Evolutionary conservation across 2,797 vertebrate genomes (phyloP), one percentile per base, ranked within the genome.

Genomic region (Eurystomus glaucurus): DNA sequence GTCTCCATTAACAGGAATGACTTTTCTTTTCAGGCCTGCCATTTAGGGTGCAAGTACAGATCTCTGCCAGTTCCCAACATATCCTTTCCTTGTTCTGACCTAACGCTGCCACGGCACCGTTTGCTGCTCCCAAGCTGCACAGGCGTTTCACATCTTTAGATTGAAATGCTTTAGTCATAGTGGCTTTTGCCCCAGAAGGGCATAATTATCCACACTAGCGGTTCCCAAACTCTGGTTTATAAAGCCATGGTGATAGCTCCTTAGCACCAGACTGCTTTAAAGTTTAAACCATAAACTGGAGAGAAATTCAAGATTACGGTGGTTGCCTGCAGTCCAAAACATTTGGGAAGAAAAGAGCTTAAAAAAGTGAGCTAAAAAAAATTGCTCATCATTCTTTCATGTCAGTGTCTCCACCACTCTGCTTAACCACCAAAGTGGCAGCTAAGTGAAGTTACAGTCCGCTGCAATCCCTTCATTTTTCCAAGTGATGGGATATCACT

Each of bases 71-170:
- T 28, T 37, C 46, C 10, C 28, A 33, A 54, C 26, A 10, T 33
- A 8, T 7, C 20, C 57, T 66, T 4, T 2, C 41, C 37, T 57
- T 77, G 46, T 20, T 61, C 51, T 0, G 2, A 1, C 51, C 61
- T 46, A 43, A 41, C 0, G 1, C 58, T 80, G 41, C 22, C 55
- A 51, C 65, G 25, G 41, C 31, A 45, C 15, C 0, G 0, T 23
- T 26, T 33, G 41, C 26, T 29, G 51, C 33, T 91, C 16, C 19
- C 41, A 68, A 37, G 51, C 52, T 52, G 31, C 66, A 69, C 18
- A 43, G 35, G 74, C 0, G 0, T 48, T 85, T 70, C 43, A 60
- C 17, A 29, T 15, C 52, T 82, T 82, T 23, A 74, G 46, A 46
- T 33, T 21, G 33, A 91, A 93, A 45, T 15, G 17, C 28, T 71